A percentile compares a stretch with the other conserved stretches of the same genome.
These are phyloP conservation scores for Drosophila pruinosa DNA, from an alignment of 1,140 invertebrate genomes.

Conservation along the genomic window DNA sequence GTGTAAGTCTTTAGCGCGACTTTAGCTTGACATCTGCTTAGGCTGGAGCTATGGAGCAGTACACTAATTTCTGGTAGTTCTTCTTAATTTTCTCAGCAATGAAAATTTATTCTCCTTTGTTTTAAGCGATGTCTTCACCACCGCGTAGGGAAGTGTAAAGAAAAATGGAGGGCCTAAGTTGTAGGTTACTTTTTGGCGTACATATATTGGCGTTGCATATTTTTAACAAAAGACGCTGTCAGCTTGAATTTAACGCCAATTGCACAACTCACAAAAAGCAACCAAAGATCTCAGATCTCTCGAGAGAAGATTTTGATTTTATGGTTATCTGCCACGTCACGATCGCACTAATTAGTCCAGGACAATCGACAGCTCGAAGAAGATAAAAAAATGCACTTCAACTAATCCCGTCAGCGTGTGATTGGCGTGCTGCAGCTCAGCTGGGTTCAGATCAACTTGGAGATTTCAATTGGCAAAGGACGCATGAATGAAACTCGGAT, in stretches of 20 bases:
- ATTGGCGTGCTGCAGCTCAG: conserved; percentile 61
- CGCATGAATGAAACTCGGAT: conserved; percentile 42
- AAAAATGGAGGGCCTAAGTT: background rate
- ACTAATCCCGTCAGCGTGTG: conserved; percentile 74
- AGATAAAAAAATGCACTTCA: conserved; percentile 59
- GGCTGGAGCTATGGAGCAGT: conserved; percentile 52
- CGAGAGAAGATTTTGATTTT: conserved; percentile 55
- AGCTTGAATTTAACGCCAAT: conserved; percentile 66
- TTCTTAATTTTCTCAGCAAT: conserved; percentile 49
- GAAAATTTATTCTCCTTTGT: conserved; percentile 22
- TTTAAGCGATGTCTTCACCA: background rate
- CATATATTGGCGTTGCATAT: background rate
- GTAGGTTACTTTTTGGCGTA: too few relatives aligned
- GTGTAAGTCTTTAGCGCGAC: conserved; percentile 46
- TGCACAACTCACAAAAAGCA: conserved; percentile 43
- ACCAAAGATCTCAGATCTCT: conserved; percentile 11
- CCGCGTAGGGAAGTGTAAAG: background rate
- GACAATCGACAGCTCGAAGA: conserved; percentile 13
- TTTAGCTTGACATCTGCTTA: conserved; percentile 65
- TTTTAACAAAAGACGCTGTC: conserved; percentile 33
- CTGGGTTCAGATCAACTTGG: conserved; percentile 3
- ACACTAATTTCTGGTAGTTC: conserved; percentile 64
- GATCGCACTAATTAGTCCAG: conserved; percentile 66
- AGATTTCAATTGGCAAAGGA: conserved; percentile 38
- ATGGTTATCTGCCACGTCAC: conserved; percentile 49